Percentiles rank a stretch among this genome's conserved stretches.
Evolutionary conservation across 2,113 vertebrate genomes (phyloP).

Genomic region (Takifugu flavidus): DNA sequence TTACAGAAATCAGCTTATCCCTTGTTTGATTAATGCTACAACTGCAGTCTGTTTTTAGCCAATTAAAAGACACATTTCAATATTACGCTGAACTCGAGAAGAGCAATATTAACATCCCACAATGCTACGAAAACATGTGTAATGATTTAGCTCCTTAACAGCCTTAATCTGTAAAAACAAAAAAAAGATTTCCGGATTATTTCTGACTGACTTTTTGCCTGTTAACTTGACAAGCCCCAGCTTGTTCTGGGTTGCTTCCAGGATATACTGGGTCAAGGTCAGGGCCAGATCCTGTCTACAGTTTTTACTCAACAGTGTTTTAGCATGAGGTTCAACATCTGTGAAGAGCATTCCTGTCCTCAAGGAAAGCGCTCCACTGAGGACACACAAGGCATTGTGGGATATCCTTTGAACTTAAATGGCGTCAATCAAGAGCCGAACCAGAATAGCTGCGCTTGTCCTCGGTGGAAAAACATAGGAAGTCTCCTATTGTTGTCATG

Average conservation of each 20-base stretch:
- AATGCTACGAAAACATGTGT: too few relatives aligned
- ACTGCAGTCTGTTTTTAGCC: background rate
- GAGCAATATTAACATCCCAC: too few relatives aligned
- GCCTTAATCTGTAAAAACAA: too few relatives aligned
- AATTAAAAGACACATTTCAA: too few relatives aligned
- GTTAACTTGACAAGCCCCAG: constrained; percentile 31
- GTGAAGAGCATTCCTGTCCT: constrained; percentile 42
- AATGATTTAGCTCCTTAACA: too few relatives aligned
- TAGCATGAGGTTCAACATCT: constrained; percentile 54
- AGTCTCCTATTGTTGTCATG: constrained; percentile 46
- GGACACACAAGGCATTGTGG: constrained; percentile 33
- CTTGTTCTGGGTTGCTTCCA: constrained; percentile 15
- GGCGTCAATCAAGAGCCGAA: constrained; percentile 17
- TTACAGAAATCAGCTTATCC: background rate
- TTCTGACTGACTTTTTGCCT: constrained; percentile 24
- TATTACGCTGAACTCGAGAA: too few relatives aligned
- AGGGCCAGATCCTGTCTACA: constrained; percentile 13
- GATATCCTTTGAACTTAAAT: constrained; percentile 30
- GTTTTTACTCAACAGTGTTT: constrained; percentile 17
- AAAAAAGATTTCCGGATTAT: too few relatives aligned
- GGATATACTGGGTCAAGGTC: constrained; percentile 39
- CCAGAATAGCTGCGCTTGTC: constrained; percentile 48
- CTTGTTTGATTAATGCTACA: too few relatives aligned
- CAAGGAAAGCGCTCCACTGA: constrained; percentile 25
- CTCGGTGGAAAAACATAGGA: constrained; percentile 43